A percentile compares a stretch with the other conserved stretches of the same genome.
These are phyloP conservation scores for Oreochromis tanganicae DNA, from an alignment of 2,113 vertebrate species.

Conservation along the genomic window DNA sequence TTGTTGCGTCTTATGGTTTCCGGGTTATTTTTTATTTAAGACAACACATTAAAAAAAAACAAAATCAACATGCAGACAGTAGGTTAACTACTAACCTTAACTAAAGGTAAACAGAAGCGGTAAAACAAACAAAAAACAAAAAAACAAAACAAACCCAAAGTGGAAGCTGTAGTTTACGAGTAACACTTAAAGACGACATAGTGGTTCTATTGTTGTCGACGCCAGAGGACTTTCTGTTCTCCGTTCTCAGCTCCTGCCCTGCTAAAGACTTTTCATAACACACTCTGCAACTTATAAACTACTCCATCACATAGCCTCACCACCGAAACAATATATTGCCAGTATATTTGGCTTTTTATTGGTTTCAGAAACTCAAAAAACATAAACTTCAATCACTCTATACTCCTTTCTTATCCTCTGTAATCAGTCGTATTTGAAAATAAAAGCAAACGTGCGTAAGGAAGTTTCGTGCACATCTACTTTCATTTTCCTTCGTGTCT, in stretches of 20 bases:
- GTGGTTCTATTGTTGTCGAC: constrained; percentile 2
- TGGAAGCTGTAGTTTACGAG: background rate
- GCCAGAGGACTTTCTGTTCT: constrained; percentile 29
- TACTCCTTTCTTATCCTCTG: background rate
- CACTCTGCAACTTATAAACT: background rate
- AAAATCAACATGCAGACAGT: background rate
- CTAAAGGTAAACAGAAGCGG: background rate
- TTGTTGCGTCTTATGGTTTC: background rate
- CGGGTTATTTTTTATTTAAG: background rate
- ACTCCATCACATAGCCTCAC: background rate
- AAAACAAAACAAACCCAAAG: accelerated
- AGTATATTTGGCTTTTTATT: background rate
- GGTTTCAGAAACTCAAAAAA: background rate
- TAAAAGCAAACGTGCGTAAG: background rate
- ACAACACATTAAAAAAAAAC: background rate
- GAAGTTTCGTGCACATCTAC: background rate
- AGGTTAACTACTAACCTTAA: background rate
- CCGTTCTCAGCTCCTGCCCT: background rate
- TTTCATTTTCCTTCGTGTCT: background rate
- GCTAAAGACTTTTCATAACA: background rate
- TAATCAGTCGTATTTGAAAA: background rate
- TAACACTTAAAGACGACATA: background rate
- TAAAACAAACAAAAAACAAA: background rate
- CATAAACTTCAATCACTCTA: background rate
- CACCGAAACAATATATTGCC: background rate